Evolutionary conservation across 2,797 vertebrate species (phyloP), one percentile per base, ranked within the genome.

Genomic region (Taeniopygia guttata): DNA sequence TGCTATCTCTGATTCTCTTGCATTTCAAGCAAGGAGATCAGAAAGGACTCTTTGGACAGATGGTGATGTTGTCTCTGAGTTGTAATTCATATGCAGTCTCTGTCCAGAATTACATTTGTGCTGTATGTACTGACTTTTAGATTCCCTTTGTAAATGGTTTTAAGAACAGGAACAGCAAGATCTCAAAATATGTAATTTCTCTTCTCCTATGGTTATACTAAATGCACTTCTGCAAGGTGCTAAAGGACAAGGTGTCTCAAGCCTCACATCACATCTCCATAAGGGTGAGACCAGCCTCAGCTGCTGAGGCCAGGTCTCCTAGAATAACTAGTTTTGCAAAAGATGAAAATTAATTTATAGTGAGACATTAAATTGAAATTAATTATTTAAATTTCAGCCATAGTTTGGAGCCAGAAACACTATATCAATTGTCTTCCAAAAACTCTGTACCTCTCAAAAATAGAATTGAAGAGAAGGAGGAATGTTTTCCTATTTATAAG

Each of bases 11-110:
- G 72, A 93, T 95, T 94, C 77, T 84, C 36, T 58, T 79, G 54
- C 22, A 20, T 94, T 95, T 95, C 11, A 7, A 43, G 67, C 29
- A 91, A 91, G 66, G 32, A 96, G 87, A 97, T 97, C 82, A 95
- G 86, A 84, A 90, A 96, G 63, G 72, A 86, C 83, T 93, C 94
- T 89, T 70, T 66, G 56, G 95, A 95, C 97, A 97, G 97, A 97
- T 97, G 97, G 93, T n/a, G 10, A 42, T 88, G 22, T 84, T 96
- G 83, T 93, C 40, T 93, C 26, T 76, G 91, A 67, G 54, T 74
- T 93, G 84, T 96, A 95, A 97, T 97, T 97, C 95, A 68, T 77
- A 96, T 90, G 63, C 80, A 96, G 23, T 69, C 74, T 96, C 73
- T 68, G 70, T 94, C 82, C 79, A 73, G 84, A 92, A 93, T 79